These are phyloP conservation scores for Pygmarrhopalites habei DNA, from an alignment of 1,140 invertebrate genomes.

Conservation along the genomic window DNA sequence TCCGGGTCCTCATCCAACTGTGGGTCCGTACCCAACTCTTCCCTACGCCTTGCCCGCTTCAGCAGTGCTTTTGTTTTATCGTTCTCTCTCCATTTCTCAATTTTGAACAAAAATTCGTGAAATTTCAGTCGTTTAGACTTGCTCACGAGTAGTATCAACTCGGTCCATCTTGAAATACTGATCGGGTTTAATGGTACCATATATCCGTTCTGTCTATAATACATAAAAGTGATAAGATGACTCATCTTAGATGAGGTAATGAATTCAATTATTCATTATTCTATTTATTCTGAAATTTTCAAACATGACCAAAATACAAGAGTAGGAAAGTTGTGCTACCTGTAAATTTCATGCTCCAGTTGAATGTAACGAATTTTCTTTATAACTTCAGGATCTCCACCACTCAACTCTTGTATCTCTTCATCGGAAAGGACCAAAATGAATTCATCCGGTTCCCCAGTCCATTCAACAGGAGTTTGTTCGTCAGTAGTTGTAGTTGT, in stretches of 20 bases:
- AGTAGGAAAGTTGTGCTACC: constrained; percentile 26
- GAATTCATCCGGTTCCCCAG: not conserved
- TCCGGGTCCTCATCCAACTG: constrained; percentile 27
- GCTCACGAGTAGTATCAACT: constrained; percentile 49
- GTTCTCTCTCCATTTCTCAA: constrained; percentile 52
- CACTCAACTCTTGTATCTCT: constrained; percentile 36
- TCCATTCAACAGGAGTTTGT: not conserved
- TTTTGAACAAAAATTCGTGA: constrained; percentile 56
- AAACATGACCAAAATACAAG: no score
- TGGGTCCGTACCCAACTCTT: constrained; percentile 30
- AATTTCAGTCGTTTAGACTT: constrained; percentile 51
- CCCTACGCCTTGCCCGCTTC: constrained; percentile 43
- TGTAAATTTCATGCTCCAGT: constrained; percentile 47
- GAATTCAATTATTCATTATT: no score
- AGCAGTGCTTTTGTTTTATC: constrained; percentile 39
- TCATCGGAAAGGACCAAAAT: constrained; percentile 6
- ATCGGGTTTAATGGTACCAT: constrained; percentile 47
- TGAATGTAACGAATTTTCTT: constrained; percentile 47
- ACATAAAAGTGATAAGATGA: not conserved
- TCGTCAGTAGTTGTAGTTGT: no score
- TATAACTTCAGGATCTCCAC: constrained; percentile 43
- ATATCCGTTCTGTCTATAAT: constrained; percentile 47
- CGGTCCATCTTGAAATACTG: constrained; percentile 50
- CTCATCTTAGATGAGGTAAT: no score
- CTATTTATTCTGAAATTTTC: no score